These are phyloP conservation scores for Casuarius casuarius DNA, from an alignment of 2,113 vertebrate species.

Conservation along the genomic window DNA sequence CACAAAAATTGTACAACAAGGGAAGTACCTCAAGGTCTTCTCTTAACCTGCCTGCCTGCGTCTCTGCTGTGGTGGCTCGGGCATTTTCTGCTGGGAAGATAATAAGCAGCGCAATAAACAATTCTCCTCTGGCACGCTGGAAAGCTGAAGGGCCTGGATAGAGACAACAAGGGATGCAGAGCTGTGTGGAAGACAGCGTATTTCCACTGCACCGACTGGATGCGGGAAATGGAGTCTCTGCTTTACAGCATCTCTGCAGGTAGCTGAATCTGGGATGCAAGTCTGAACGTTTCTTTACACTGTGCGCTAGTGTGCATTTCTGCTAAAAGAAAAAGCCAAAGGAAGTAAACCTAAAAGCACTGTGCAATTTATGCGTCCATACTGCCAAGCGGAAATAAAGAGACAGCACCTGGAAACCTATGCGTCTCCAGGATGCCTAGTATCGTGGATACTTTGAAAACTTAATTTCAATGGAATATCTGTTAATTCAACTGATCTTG, in stretches of 20 bases:
- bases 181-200: neutral
- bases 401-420: neutral
- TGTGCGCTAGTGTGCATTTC: neutral
- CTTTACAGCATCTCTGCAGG: neutral
- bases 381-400: neutral
- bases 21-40: neutral
- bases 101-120: constrained; percentile 45
- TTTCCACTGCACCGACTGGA: neutral
- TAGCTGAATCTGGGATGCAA: neutral
- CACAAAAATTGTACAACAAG: neutral
- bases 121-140: neutral
- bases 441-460: neutral
- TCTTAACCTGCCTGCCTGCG: neutral
- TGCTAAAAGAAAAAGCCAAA: neutral
- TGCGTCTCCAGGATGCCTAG: neutral
- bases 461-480: neutral
- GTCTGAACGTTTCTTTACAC: neutral
- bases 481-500: neutral
- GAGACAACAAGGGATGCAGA: neutral
- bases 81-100: neutral
- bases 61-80: neutral
- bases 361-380: neutral
- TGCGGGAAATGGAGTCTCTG: neutral
- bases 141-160: neutral
- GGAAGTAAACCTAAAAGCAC: neutral